phyloP scores from a whole-genome alignment of 2,888 invertebrate genomes.

The Drepana falcataria region DNA sequence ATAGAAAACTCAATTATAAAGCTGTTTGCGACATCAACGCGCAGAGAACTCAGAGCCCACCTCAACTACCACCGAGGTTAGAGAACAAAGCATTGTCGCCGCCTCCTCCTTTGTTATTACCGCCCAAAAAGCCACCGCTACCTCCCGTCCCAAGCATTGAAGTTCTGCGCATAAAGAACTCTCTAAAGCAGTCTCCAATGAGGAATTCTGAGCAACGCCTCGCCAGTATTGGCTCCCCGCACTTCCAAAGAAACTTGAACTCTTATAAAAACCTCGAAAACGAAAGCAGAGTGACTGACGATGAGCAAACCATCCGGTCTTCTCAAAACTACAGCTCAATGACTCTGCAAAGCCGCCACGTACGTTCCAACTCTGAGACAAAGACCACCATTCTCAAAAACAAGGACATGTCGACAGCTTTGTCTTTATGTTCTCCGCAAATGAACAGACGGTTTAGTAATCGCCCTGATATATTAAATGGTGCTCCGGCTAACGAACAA shows the following conservation, averaged over 20 bases:
- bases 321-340: constrained; percentile 60
- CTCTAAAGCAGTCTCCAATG: constrained; percentile 61
- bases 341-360: constrained; percentile 65
- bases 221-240: constrained; percentile 81
- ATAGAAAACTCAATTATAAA: constrained; percentile 65
- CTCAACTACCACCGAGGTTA: constrained; percentile 74
- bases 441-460: constrained; percentile 72
- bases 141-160: constrained; percentile 84
- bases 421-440: constrained; percentile 77
- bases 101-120: constrained; percentile 76
- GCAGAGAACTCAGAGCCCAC: constrained; percentile 55
- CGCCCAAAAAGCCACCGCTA: constrained; percentile 85
- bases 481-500: constrained; percentile 56
- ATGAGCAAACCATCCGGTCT: constrained; percentile 48
- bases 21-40: constrained; percentile 70
- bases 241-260: constrained; percentile 79
- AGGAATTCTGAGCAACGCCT: constrained; percentile 72
- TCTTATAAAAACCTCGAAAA: constrained; percentile 79
- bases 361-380: constrained; percentile 69
- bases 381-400: constrained; percentile 70
- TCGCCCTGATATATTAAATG: constrained; percentile 63
- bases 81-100: constrained; percentile 59
- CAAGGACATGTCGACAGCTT: constrained; percentile 59
- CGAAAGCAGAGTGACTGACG: constrained; percentile 58
- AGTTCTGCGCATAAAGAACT: constrained; percentile 77